Percentiles rank a stretch among this genome's conserved stretches.
phyloP scores from a whole-genome alignment of 2,113 vertebrate species.

The Bufo bufo region DNA sequence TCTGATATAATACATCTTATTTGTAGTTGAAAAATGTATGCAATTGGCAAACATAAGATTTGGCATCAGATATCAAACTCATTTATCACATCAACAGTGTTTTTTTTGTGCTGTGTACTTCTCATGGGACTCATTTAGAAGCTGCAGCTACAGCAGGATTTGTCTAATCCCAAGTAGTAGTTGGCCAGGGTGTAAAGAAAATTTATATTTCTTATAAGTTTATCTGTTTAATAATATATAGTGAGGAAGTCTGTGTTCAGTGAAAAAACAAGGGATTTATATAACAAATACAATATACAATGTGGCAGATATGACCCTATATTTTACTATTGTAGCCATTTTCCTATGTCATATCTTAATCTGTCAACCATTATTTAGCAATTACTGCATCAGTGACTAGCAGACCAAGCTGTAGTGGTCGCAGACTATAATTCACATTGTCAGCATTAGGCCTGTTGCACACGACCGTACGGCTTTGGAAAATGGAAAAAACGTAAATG shows the following conservation, averaged over 20 bases:
- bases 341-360: not conserved
- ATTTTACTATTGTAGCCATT: not conserved
- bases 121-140: conserved; percentile 47
- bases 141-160: conserved; percentile 25
- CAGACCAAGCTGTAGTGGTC: not conserved
- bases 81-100: conserved; percentile 41
- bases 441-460: not conserved
- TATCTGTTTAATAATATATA: not conserved
- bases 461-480: not conserved
- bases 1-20: conserved; percentile 45
- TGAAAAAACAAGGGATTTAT: not conserved
- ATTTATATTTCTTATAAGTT: not conserved
- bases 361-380: not conserved
- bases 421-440: not conserved
- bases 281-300: not conserved
- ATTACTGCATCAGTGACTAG: not conserved
- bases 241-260: not conserved
- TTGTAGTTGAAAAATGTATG: conserved; percentile 17
- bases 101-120: conserved; percentile 33
- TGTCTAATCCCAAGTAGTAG: not conserved
- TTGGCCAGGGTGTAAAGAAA: not conserved
- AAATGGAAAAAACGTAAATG: too few relatives aligned
- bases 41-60: conserved; percentile 40
- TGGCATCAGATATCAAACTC: conserved; percentile 36
- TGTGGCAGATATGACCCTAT: not conserved